phyloP scores from a whole-genome alignment of 2,113 vertebrate genomes.

The Trichomycterus rosablanca region DNA sequence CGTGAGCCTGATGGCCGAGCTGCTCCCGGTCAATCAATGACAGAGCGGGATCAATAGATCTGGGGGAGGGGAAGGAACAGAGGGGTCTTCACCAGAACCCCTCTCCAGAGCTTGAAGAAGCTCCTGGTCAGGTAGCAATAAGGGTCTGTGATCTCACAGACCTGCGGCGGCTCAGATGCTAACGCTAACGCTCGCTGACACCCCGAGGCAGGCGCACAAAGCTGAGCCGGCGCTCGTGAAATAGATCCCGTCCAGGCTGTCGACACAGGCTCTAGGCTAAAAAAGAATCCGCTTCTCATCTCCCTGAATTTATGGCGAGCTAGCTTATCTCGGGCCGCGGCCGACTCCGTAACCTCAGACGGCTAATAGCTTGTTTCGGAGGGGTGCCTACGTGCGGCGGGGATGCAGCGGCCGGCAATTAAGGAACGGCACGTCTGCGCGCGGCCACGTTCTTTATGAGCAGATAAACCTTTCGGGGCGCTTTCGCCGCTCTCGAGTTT shows the following conservation, averaged over 20 bases:
- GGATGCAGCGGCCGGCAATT: slow-evolving; percentile 36
- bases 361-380: slow-evolving; percentile 10
- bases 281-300: no score
- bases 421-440: slow-evolving; percentile 29
- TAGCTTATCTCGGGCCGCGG: no score
- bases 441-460: slow-evolving; percentile 39
- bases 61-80: slow-evolving; percentile 8
- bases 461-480: slow-evolving; percentile 37
- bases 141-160: no score
- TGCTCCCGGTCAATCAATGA: slow-evolving; percentile 14
- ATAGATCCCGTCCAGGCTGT: no score
- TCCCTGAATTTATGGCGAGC: neutral
- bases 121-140: neutral
- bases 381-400: neutral
- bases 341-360: slow-evolving; percentile 4
- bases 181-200: no score
- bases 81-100: slow-evolving; percentile 28
- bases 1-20: slow-evolving; percentile 26
- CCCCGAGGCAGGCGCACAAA: no score
- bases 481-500: slow-evolving; percentile 30
- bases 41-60: slow-evolving; percentile 33
- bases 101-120: neutral
- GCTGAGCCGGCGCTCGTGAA: no score
- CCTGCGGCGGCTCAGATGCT: no score
- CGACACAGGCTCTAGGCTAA: no score